Evolutionary conservation across 2,113 vertebrate species (phyloP).

Genomic region (Toxotes chatareus): DNA sequence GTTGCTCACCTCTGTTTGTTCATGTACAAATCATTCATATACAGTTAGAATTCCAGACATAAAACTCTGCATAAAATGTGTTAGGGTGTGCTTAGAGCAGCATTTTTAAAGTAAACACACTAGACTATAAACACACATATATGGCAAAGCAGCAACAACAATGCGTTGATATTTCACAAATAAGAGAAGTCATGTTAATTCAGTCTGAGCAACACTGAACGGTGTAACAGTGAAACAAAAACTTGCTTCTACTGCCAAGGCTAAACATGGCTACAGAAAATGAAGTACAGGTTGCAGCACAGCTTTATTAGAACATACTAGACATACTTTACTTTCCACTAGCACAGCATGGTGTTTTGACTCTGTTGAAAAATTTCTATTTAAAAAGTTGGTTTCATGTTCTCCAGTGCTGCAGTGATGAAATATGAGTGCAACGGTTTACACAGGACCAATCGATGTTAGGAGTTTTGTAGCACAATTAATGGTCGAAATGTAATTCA

Average conservation of each 20-base stretch:
- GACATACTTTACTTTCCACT: conserved; percentile 44
- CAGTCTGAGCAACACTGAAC: background rate
- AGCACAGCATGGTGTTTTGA: conserved; percentile 44
- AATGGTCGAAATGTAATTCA: conserved; percentile 62
- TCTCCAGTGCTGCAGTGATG: conserved; percentile 52
- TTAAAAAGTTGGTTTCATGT: conserved; percentile 66
- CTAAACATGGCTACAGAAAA: background rate
- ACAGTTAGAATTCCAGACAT: background rate
- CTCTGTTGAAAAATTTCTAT: conserved; percentile 53
- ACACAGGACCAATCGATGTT: conserved; percentile 57
- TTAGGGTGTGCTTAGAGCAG: background rate
- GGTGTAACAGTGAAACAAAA: background rate
- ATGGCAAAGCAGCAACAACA: background rate
- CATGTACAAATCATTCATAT: background rate
- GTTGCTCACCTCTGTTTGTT: background rate
- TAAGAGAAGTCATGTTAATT: background rate
- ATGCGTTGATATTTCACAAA: background rate
- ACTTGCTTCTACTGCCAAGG: background rate
- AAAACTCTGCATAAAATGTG: background rate
- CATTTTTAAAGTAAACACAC: background rate
- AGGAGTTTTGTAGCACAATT: conserved; percentile 57
- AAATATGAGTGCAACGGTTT: conserved; percentile 67
- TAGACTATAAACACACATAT: background rate
- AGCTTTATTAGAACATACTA: conserved; percentile 23
- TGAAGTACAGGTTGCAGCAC: background rate